Percentiles rank a stretch among this genome's conserved stretches.
phyloP scores from a whole-genome alignment of 2,797 vertebrate species.

The Pseudocheirus occidentalis region DNA sequence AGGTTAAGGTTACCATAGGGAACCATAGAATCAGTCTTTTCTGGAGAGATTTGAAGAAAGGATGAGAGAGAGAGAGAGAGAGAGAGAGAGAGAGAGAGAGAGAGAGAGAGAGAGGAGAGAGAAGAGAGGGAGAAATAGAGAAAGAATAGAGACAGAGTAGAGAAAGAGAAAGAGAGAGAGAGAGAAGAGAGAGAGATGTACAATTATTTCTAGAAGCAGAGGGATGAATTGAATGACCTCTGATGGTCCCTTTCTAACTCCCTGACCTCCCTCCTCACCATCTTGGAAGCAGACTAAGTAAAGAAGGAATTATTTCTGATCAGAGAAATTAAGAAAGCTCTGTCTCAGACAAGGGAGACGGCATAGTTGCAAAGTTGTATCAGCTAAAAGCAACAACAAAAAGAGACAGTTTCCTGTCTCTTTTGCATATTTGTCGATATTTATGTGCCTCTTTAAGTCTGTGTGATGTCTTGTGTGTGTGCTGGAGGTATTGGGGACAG shows the following conservation, averaged over 20 bases:
- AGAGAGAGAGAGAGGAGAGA: background rate
- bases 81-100: too few species aligned
- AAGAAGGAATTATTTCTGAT: background rate
- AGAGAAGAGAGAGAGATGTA: too few species aligned
- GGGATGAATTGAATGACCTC: background rate
- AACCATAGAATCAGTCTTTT: background rate
- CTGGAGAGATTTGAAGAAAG: background rate
- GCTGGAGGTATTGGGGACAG: background rate
- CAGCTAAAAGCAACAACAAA: background rate
- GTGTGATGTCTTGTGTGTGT: background rate
- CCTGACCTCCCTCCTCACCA: background rate
- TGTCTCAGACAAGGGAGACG: background rate
- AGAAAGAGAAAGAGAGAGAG: too few species aligned
- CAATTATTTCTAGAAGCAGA: background rate
- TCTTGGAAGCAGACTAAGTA: background rate
- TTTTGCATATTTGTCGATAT: background rate
- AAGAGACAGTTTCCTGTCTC: background rate
- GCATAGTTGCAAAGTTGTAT: background rate
- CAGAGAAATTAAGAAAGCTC: background rate
- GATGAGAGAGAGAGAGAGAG: background rate
- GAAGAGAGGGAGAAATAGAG: too few species aligned
- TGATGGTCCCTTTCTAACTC: background rate
- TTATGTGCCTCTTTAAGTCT: too few species aligned
- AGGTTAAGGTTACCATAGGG: background rate
- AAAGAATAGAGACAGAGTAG: background rate